Conservation (phyloP, 1,140 invertebrate species). For the Hylyphantes graminicola region DNA sequence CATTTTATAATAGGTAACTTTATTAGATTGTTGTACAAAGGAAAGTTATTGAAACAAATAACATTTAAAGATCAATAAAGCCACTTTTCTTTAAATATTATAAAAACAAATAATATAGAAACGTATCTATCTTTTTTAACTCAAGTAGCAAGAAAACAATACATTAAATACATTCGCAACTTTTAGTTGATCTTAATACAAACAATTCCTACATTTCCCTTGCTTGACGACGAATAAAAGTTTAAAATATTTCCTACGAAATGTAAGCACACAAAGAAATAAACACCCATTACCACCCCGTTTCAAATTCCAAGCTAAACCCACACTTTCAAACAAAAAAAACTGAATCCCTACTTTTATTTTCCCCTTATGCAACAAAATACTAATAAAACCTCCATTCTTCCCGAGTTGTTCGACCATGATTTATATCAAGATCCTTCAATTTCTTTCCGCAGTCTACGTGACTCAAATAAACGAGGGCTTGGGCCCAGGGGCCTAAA, state of each 20-base stretch:
- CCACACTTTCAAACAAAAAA: neutral
- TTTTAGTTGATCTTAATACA: neutral
- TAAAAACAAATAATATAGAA: too few species aligned
- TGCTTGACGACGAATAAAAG: neutral
- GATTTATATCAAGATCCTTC: conserved; percentile 51
- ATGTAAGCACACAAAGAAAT: neutral
- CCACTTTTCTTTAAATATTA: too few species aligned
- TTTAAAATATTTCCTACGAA: neutral
- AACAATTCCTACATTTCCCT: neutral
- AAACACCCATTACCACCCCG: neutral
- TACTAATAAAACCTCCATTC: conserved; percentile 22
- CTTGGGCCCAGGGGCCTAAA: conserved; percentile 18
- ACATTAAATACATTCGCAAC: neutral
- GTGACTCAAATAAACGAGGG: conserved; percentile 27
- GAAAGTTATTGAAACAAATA: too few species aligned
- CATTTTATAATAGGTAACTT: too few species aligned
- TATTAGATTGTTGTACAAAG: too few species aligned
- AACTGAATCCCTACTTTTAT: conserved; percentile 17
- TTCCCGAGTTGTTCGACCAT: conserved; percentile 19
- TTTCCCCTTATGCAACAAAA: conserved; percentile 28
- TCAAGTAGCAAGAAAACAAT: too few species aligned
- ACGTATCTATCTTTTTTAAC: too few species aligned
- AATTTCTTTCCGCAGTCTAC: conserved; percentile 38
- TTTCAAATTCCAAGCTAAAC: too few species aligned
- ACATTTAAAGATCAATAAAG: too few species aligned